These are phyloP conservation scores for Achlya flavicornis DNA, from an alignment of 2,888 invertebrate species.

Conservation along the genomic window DNA sequence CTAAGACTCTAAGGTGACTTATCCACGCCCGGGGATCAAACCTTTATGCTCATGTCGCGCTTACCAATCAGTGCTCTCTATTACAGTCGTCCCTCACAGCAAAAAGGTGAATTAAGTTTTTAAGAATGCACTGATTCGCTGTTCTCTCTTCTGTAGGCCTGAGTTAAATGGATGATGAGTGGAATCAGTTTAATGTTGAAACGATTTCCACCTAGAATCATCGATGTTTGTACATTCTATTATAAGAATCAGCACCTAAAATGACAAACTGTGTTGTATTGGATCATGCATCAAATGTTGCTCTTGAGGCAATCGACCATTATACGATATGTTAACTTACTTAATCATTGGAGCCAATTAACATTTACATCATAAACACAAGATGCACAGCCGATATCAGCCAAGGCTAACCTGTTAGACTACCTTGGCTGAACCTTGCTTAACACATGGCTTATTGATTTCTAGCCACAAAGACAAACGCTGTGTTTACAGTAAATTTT, in stretches of 20 bases:
- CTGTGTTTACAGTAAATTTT: neutral
- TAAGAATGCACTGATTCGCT: too few species aligned
- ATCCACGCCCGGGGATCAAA: too few species aligned
- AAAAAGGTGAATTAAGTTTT: too few species aligned
- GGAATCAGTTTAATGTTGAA: too few species aligned
- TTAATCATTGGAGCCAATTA: conserved; percentile 17
- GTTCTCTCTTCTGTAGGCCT: too few species aligned
- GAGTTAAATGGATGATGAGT: too few species aligned
- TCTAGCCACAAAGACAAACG: neutral
- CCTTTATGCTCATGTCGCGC: too few species aligned
- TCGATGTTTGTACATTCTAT: neutral
- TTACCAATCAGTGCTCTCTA: too few species aligned
- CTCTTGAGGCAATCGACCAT: neutral
- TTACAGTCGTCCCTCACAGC: too few species aligned
- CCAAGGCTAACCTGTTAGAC: conserved; percentile 18
- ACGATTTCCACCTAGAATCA: too few species aligned
- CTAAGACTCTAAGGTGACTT: too few species aligned
- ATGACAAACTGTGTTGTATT: neutral
- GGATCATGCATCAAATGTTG: neutral
- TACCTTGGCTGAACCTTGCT: conserved; percentile 11
- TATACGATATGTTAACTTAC: neutral
- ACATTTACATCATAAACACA: conserved; percentile 19
- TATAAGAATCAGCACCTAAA: neutral
- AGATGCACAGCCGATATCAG: conserved; percentile 14
- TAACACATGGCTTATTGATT: conserved; percentile 19